Percentiles rank a stretch among this genome's conserved stretches.
Evolutionary conservation across 2,888 invertebrate species (phyloP).

Genomic region (Teleogryllus oceanicus): DNA sequence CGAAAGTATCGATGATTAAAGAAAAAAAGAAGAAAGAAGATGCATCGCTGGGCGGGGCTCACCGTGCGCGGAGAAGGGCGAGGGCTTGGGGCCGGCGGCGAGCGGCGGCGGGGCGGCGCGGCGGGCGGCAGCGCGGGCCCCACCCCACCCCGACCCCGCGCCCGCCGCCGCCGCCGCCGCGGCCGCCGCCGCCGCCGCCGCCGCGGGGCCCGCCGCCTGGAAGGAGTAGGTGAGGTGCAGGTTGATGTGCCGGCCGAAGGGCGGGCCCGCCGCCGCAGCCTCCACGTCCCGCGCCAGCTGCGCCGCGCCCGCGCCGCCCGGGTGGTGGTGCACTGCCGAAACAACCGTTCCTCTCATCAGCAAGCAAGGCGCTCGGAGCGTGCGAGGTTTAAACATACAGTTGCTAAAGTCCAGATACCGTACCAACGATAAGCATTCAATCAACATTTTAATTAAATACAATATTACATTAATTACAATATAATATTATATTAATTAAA

Average conservation of each 20-base stretch:
- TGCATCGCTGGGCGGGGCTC: background rate
- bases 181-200: constrained; percentile 41
- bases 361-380: too few relatives aligned
- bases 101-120: background rate
- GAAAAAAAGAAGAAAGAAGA: too few relatives aligned
- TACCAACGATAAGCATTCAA: too few relatives aligned
- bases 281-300: constrained; percentile 60
- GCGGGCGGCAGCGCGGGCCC: background rate
- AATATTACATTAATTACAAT: too few relatives aligned
- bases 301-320: constrained; percentile 27
- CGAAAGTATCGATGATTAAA: too few relatives aligned
- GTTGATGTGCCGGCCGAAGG: constrained; percentile 79
- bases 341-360: too few relatives aligned
- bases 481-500: too few relatives aligned
- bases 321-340: constrained; percentile 54
- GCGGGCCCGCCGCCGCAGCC: constrained; percentile 48
- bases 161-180: constrained; percentile 30
- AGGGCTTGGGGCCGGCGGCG: background rate
- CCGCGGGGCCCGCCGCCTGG: constrained; percentile 61
- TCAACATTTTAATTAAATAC: too few relatives aligned
- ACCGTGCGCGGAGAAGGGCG: background rate
- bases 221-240: constrained; percentile 84
- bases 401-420: background rate
- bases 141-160: background rate
- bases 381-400: background rate